These are phyloP conservation scores for Hirtodrosophila duncani DNA, from an alignment of 2,888 invertebrate species.

Conservation along the genomic window DNA sequence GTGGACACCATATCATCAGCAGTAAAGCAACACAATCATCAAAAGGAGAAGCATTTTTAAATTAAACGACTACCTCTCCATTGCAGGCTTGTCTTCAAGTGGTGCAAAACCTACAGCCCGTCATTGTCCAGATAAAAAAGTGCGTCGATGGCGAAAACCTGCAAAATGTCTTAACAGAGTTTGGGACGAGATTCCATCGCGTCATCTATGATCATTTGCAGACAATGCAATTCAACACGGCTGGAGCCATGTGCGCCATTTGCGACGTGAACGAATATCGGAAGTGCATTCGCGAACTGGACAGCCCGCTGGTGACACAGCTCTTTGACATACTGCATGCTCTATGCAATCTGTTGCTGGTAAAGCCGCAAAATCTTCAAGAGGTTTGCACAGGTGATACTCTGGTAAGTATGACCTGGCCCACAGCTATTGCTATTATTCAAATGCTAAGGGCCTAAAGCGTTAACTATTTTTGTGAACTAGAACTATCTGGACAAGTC, in stretches of 20 bases:
- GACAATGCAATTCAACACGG: conserved; percentile 95
- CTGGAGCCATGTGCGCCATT: conserved; percentile 98
- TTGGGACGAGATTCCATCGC: conserved; percentile 94
- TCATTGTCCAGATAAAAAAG: conserved; percentile 87
- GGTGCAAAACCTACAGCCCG: conserved; percentile 88
- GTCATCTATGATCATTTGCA: conserved; percentile 96
- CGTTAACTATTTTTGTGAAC: conserved; percentile 39
- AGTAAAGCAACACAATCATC: too few relatives aligned
- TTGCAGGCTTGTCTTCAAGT: conserved; percentile 89
- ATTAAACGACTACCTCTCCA: conserved; percentile 38
- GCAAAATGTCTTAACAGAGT: conserved; percentile 89
- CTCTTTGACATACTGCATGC: conserved; percentile 98
- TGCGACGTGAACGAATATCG: conserved; percentile 99
- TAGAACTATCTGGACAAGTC: conserved; percentile 94
- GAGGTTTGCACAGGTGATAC: conserved; percentile 97
- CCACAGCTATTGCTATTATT: background rate
- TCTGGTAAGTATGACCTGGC: conserved; percentile 83
- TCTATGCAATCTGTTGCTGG: conserved; percentile 95
- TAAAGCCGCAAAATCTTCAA: conserved; percentile 96
- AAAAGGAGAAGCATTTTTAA: too few relatives aligned
- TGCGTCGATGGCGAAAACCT: conserved; percentile 96
- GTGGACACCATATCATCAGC: conserved; percentile 91
- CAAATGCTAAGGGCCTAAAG: background rate
- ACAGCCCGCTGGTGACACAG: conserved; percentile 87
- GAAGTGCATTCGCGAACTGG: conserved; percentile 86